Evolutionary conservation across 2,113 vertebrate species (phyloP), one percentile per base, ranked within the genome.

Genomic region (Macheiramphus alcinus): DNA sequence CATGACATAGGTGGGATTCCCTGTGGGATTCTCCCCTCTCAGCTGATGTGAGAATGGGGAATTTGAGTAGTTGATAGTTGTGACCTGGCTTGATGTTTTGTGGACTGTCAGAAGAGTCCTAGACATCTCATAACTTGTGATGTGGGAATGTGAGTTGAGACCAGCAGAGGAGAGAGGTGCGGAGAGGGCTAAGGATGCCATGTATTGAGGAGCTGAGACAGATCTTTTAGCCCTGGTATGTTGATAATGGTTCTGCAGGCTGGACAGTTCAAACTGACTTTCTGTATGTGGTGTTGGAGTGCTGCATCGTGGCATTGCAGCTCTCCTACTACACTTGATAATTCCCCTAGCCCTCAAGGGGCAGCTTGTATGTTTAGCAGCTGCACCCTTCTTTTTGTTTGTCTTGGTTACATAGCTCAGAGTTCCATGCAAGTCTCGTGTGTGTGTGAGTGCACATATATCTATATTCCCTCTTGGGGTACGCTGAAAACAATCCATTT

Each of bases 401-500:
- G n/a, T 48, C 73, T 94, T 29, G 10, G 31, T 53, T 48, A 7
- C 25, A 10, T 11, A 5, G 43, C 70, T 81, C 56, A 42, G 63
- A 89, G 76, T 93, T 75, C 80, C 73, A 68, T 93, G 83, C 74
- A 72, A 48, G 62, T 25, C 67, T 81, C 8, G 80, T 53, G 50
- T 72, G 61, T 23, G 47, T 13, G 82, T 36, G 72, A 74, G n/a
- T 9, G 53, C 66, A 90, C 42, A 53, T 91, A 80, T 58, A 94
- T 95, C 86, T 90, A 10, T 42, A 38, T 76, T 82, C 62, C 84
- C 95, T 93, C 93, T 79, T 93, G 96, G 85, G 91, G 67, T 47
- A 42, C 3, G 86, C 55, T 81, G 91, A 50, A 93, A 94, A 91
- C 91, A 89, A 94, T 94, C 67, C 48, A 90, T 96, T 91, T 72